These are phyloP conservation scores for Julus scandinavius DNA, from an alignment of 2,888 invertebrate genomes.

Conservation along the genomic window DNA sequence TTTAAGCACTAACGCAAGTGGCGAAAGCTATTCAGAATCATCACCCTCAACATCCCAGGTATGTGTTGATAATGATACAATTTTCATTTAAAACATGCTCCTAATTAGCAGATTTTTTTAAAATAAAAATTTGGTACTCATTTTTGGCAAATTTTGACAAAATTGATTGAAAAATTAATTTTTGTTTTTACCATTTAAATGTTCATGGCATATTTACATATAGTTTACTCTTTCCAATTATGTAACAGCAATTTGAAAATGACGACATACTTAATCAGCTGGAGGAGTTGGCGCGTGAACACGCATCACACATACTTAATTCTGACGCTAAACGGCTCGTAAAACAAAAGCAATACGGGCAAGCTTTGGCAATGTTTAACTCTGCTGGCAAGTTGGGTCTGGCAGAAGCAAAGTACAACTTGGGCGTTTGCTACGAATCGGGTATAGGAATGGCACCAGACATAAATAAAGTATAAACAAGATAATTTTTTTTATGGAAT, in stretches of 20 bases:
- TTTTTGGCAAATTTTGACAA: too few relatives aligned
- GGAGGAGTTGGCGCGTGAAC: neutral
- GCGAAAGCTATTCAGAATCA: neutral
- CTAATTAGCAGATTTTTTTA: too few relatives aligned
- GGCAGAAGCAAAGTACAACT: conserved; percentile 47
- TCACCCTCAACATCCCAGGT: neutral
- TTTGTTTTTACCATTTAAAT: too few relatives aligned
- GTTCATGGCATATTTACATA: too few relatives aligned
- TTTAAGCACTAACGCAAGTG: neutral
- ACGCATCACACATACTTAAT: conserved; percentile 28
- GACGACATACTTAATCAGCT: conserved; percentile 4
- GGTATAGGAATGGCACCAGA: conserved; percentile 50
- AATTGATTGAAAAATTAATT: too few relatives aligned
- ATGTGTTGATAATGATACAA: neutral
- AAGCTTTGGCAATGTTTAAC: conserved; percentile 47
- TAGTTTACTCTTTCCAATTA: neutral
- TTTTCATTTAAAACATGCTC: neutral
- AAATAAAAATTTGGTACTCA: neutral
- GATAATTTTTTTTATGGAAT: neutral
- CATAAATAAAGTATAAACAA: conserved; percentile 43
- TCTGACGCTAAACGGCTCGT: neutral
- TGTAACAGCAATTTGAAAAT: neutral
- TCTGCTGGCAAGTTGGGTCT: conserved; percentile 48
- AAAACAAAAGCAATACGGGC: neutral
- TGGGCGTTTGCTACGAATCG: conserved; percentile 55